Percentiles rank a stretch among this genome's conserved stretches.
Conservation (phyloP, 2,113 vertebrate species). For the Ondatra zibethicus region DNA sequence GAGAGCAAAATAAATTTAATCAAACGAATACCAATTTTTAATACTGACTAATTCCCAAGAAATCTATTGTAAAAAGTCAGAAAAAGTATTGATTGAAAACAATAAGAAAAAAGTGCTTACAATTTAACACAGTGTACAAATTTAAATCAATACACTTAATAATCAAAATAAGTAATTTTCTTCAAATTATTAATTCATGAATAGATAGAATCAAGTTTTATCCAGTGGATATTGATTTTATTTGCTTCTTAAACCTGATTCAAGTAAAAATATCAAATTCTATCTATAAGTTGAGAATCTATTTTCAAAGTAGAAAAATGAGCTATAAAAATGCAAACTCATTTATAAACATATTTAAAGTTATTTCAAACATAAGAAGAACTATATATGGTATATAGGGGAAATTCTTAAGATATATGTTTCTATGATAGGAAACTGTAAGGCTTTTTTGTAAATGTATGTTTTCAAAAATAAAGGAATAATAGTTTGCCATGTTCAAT, state of each 20-base stretch:
- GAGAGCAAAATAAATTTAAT: neutral
- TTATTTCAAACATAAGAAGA: neutral
- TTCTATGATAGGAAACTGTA: neutral
- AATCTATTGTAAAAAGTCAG: neutral
- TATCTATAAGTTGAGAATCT: neutral
- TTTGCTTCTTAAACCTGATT: neutral
- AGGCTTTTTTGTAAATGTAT: too few relatives aligned
- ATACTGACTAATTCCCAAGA: neutral
- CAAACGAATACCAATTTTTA: neutral
- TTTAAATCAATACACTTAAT: constrained; percentile 1
- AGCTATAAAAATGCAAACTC: neutral
- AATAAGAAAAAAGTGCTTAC: neutral
- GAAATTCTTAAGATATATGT: neutral
- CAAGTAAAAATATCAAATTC: neutral
- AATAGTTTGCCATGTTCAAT: neutral
- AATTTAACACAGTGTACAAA: neutral
- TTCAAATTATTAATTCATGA: neutral
- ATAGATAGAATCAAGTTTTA: neutral
- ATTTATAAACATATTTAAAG: neutral
- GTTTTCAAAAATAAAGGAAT: neutral
- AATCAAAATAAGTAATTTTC: neutral
- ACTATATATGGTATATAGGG: neutral
- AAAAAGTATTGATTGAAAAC: constrained; percentile 6
- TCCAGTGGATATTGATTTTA: neutral
- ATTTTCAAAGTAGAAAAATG: neutral